These are phyloP conservation scores for Psittacula echo DNA, from an alignment of 2,797 vertebrate genomes.

Conservation along the genomic window DNA sequence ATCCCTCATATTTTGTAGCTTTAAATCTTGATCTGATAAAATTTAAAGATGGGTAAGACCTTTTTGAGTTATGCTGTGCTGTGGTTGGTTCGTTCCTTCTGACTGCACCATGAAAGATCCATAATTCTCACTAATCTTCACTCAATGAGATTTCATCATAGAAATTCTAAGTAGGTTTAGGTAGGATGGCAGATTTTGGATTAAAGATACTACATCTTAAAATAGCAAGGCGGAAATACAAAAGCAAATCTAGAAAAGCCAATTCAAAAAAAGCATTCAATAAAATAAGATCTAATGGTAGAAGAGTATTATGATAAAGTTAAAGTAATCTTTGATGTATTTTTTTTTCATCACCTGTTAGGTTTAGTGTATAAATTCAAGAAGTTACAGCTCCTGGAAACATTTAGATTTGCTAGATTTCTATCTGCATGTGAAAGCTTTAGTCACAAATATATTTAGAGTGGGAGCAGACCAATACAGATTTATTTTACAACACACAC, in stretches of 20 bases:
- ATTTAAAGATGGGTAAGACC: background rate
- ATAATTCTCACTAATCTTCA: background rate
- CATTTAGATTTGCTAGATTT: conserved; percentile 19
- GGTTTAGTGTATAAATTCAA: background rate
- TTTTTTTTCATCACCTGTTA: background rate
- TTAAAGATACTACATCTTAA: conserved; percentile 38
- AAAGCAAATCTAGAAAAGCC: conserved; percentile 31
- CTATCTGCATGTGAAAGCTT: background rate
- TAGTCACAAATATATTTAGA: conserved; percentile 21
- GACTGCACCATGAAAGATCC: background rate
- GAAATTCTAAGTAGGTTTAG: conserved; percentile 18
- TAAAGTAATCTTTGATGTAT: background rate
- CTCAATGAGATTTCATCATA: conserved; percentile 20
- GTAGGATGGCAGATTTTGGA: background rate
- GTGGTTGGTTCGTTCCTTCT: background rate
- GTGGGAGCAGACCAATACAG: conserved; percentile 19
- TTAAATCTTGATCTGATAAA: background rate
- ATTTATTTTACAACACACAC: conserved; percentile 11
- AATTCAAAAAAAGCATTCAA: background rate
- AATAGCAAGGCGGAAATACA: background rate
- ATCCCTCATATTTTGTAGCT: background rate
- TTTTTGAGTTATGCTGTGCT: background rate
- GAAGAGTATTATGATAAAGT: background rate
- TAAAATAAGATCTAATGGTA: conserved; percentile 1
- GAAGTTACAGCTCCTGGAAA: conserved; percentile 8